Conservation (phyloP, 2,888 invertebrate genomes). For the Pinctada fucata region DNA sequence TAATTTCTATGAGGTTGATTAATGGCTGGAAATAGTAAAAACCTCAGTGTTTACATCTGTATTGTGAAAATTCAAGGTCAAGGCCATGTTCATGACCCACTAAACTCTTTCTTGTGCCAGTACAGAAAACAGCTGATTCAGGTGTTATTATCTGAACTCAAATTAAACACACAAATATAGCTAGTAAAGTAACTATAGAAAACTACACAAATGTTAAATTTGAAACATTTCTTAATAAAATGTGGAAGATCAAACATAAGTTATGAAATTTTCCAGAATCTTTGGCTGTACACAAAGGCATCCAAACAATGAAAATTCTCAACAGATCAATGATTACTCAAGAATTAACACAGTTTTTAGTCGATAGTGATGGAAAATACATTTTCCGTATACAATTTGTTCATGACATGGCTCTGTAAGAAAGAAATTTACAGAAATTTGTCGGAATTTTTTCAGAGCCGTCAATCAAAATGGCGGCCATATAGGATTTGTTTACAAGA, state of each 20-base stretch:
- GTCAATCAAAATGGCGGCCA: slow-evolving; percentile 63
- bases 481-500: slow-evolving; percentile 72
- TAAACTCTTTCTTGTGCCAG: slow-evolving; percentile 8
- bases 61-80: not conserved
- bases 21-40: too few species aligned
- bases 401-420: not conserved
- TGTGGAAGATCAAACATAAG: too few species aligned
- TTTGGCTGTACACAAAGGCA: not conserved
- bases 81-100: slow-evolving; percentile 17
- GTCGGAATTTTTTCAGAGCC: not conserved
- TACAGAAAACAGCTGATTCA: slow-evolving; percentile 28
- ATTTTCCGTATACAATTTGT: not conserved
- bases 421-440: not conserved
- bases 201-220: too few species aligned
- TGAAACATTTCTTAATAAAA: too few species aligned
- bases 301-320: not conserved
- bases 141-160: not conserved
- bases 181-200: too few species aligned
- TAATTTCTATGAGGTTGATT: too few species aligned
- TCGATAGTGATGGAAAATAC: not conserved
- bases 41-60: too few species aligned
- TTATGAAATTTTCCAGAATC: not conserved
- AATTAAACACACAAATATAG: not conserved
- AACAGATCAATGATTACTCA: not conserved
- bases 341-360: not conserved